Evolutionary conservation across 1,140 invertebrate species (phyloP).

Genomic region (Druon quercuslanigerum): DNA sequence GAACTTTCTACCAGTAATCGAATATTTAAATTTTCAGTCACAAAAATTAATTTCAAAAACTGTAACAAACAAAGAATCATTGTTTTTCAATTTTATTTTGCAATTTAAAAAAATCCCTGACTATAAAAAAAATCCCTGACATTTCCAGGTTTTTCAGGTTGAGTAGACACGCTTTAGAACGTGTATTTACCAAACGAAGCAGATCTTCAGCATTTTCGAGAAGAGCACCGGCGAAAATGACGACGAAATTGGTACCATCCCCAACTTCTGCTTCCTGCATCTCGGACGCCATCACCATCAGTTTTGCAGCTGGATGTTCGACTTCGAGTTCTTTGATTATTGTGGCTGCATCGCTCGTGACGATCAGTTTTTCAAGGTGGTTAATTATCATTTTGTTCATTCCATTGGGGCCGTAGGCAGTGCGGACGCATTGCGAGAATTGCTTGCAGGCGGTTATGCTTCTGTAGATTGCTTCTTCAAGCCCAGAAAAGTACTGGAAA

Average conservation of each 20-base stretch:
- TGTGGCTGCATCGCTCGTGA: slow-evolving; percentile 99
- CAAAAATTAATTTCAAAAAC: too few species aligned
- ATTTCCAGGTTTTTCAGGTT: too few species aligned
- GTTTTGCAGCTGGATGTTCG: slow-evolving; percentile 98
- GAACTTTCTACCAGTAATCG: too few species aligned
- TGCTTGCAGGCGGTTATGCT: slow-evolving; percentile 98
- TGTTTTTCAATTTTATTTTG: too few species aligned
- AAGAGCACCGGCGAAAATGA: slow-evolving; percentile 94
- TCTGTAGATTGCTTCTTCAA: slow-evolving; percentile 97
- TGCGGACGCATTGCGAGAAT: slow-evolving; percentile 93
- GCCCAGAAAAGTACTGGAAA: slow-evolving; percentile 93
- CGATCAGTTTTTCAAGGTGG: slow-evolving; percentile 98
- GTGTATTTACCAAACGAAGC: slow-evolving; percentile 82
- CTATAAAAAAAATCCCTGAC: too few species aligned
- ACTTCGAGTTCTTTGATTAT: slow-evolving; percentile 97
- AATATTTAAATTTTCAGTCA: too few species aligned
- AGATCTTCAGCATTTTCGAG: slow-evolving; percentile 95
- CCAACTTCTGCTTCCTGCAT: slow-evolving; percentile 99
- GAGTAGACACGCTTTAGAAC: too few species aligned
- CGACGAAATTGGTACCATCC: slow-evolving; percentile 99
- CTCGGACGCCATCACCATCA: slow-evolving; percentile 96
- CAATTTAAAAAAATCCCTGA: too few species aligned
- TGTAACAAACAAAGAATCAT: too few species aligned
- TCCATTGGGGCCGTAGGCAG: slow-evolving; percentile 98
- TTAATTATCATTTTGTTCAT: slow-evolving; percentile 99